Evolutionary conservation across 1,140 invertebrate genomes (phyloP).

Genomic region (Condylostylus longicornis): DNA sequence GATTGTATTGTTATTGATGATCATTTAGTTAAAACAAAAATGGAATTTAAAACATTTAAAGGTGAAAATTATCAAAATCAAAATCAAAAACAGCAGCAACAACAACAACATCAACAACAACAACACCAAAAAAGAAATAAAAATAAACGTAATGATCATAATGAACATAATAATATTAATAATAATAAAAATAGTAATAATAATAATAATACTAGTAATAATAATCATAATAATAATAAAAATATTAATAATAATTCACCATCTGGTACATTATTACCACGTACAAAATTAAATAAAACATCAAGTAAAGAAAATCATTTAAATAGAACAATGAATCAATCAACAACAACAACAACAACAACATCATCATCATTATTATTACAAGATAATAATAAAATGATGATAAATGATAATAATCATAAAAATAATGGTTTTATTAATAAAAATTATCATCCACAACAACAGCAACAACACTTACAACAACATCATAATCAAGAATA

Average conservation of each 20-base stretch:
- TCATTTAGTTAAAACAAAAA: slow-evolving; percentile 40
- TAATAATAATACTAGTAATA: no score
- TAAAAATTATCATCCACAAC: slow-evolving; percentile 33
- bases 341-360: slow-evolving; percentile 17
- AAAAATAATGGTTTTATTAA: no score
- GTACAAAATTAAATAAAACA: slow-evolving; percentile 50
- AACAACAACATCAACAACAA: slow-evolving; percentile 11
- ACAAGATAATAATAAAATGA: no score
- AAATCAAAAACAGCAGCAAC: slow-evolving; percentile 18
- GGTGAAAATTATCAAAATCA: no score
- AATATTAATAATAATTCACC: slow-evolving; percentile 12
- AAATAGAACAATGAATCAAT: slow-evolving; percentile 19
- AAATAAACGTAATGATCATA: slow-evolving; percentile 2
- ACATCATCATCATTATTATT: no score
- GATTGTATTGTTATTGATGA: slow-evolving; percentile 59
- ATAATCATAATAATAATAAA: no score
- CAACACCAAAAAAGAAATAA: slow-evolving; percentile 15
- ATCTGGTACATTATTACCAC: slow-evolving; percentile 44
- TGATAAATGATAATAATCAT: no score
- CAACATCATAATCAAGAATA: slow-evolving; percentile 38
- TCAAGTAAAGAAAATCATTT: no score
- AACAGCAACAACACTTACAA: no score
- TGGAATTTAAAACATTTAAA: slow-evolving; percentile 36
- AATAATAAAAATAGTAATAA: no score
- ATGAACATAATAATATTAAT: no score